Base-by-base conservation (phyloP, 2,113 vertebrate species). In the Circaetus gallicus region DNA sequence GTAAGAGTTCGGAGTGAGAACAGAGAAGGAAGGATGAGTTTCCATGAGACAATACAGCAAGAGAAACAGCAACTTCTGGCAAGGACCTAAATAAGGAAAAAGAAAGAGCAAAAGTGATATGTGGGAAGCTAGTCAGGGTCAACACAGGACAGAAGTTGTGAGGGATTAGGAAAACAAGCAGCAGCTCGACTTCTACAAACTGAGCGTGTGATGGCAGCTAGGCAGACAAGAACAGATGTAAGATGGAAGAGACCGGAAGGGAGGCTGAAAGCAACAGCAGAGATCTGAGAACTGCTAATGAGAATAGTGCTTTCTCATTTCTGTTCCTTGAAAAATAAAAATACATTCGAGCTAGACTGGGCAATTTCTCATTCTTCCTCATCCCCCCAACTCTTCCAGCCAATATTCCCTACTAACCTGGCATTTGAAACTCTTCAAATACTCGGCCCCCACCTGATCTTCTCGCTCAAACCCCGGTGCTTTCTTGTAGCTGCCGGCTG, bases 401-500 rank as follows among this genome's bases (percentile, higher is more conserved):
- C 92, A 87, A 13, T 49, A 86, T 49, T 94, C 62, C 89, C 90
- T 79, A 95, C 97, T 98, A 97, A 98, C 98, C 98, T 98, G 98
- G 96, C 98, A 98, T 98, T 98, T 98, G 96, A 98, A 98, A 93
- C 88, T 98, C 95, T 98, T 98, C 96, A 98, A 98, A 97, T 98
- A 98, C 89, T 98, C 98, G 6, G 98, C 93, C 97, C 99, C 98
- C 96, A 99, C 98, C 98, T 99, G 99, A 98, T 99, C 99, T 96
- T 99, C 99, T 95, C 99, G 98, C 98, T 99, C 99, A 69, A 99
- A 99, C 66, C 99, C 99, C 8, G 99, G 99, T 10, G 99, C 99
- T 92, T 99, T 99, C 96, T 99, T 99, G 89, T 99, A 99, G 89
- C 98, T 99, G 76, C 98, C 98, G 3, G 98, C 98, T 43, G 98